Percentiles rank a stretch among this genome's conserved stretches.
phyloP scores from a whole-genome alignment of 2,797 vertebrate species.

The Smutsia temminckii region DNA sequence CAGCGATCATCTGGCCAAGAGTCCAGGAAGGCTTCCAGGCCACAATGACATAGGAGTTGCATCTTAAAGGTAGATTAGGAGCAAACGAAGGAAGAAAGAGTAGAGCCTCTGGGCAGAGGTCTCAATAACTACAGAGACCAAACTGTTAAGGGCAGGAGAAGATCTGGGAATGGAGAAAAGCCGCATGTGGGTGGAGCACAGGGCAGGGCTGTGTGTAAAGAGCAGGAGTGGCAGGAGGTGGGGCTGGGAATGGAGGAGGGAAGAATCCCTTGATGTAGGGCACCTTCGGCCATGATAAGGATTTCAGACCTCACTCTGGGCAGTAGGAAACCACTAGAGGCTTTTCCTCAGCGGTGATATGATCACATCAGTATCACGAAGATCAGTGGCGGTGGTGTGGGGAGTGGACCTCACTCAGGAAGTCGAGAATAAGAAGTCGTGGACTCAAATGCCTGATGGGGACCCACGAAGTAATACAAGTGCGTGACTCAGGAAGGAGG shows the following conservation, averaged over 20 bases:
- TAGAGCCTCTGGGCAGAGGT: not conserved
- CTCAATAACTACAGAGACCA: not conserved
- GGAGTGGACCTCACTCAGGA: not conserved
- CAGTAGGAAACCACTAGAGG: not conserved
- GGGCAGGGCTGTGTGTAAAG: not conserved
- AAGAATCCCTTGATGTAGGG: fast-evolving
- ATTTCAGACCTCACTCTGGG: not conserved
- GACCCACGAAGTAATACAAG: not conserved
- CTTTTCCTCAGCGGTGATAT: not conserved
- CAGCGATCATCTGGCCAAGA: too few relatives aligned
- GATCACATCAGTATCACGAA: not conserved
- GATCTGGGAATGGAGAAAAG: not conserved
- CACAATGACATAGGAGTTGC: not conserved
- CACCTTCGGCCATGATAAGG: not conserved
- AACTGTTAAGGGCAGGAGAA: not conserved
- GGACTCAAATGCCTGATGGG: not conserved
- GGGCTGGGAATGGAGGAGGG: not conserved
- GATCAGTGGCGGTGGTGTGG: not conserved
- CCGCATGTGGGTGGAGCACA: fast-evolving
- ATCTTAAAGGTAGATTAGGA: not conserved
- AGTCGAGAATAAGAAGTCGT: not conserved
- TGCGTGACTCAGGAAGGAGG: too few relatives aligned
- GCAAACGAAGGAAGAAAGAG: not conserved
- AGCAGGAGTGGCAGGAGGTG: not conserved
- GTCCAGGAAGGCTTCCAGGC: not conserved